A percentile compares a stretch with the other conserved stretches of the same genome.
phyloP scores from a whole-genome alignment of 1,140 invertebrate species.

The Lerema accius region DNA sequence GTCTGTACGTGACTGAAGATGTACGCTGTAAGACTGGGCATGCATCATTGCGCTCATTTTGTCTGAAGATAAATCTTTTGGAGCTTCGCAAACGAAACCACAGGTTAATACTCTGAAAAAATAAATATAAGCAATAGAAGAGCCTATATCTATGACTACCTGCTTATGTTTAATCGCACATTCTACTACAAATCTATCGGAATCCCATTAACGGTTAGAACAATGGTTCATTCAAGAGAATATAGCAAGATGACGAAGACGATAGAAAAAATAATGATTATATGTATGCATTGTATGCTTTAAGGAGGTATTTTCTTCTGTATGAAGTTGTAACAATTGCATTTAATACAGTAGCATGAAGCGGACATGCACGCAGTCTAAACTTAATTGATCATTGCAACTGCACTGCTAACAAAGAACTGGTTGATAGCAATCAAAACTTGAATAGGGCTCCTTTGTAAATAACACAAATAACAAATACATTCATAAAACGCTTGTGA shows the following conservation, averaged over 20 bases:
- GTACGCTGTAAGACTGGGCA: slow-evolving; percentile 82
- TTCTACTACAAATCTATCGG: neutral
- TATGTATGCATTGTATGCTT: too few species aligned
- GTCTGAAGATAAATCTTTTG: slow-evolving; percentile 66
- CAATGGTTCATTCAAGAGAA: slow-evolving; percentile 1
- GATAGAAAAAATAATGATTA: neutral
- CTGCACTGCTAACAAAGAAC: neutral
- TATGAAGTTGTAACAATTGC: neutral
- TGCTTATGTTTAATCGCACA: neutral
- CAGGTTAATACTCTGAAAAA: slow-evolving; percentile 79
- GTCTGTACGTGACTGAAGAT: slow-evolving; percentile 73
- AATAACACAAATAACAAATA: neutral
- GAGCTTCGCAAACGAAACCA: slow-evolving; percentile 84
- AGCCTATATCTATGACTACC: neutral
- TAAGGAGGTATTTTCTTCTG: neutral
- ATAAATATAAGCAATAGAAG: neutral
- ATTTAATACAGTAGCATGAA: neutral
- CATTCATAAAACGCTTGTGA: too few species aligned
- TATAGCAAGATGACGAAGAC: neutral
- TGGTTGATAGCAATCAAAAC: neutral
- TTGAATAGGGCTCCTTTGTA: neutral
- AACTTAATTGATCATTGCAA: neutral
- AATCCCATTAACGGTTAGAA: neutral
- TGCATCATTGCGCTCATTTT: slow-evolving; percentile 78
- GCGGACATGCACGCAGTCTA: neutral